Evolutionary conservation across 1,140 invertebrate genomes (phyloP).

Genomic region (Bombus waltoni): DNA sequence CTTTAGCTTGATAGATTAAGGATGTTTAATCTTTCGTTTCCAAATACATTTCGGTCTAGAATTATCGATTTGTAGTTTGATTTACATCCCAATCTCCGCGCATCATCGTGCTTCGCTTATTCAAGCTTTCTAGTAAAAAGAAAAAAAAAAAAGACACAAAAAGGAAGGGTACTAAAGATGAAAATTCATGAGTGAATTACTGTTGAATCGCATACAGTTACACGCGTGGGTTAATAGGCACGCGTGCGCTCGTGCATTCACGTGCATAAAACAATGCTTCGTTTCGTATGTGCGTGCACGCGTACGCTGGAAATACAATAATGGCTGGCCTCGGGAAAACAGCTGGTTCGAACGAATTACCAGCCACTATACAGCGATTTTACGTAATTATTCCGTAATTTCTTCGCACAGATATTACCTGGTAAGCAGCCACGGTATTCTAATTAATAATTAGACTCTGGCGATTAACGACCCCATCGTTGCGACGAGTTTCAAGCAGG

Average conservation of each 20-base stretch:
- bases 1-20: no score
- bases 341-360: conserved; percentile 19
- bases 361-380: background rate
- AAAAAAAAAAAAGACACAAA: background rate
- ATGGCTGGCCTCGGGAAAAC: conserved; percentile 19
- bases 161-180: background rate
- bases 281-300: background rate
- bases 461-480: conserved; percentile 10
- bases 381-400: conserved; percentile 22
- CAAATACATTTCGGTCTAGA: background rate
- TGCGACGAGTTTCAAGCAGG: background rate
- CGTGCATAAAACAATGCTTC: conserved; percentile 3
- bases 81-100: background rate
- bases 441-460: background rate
- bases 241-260: background rate
- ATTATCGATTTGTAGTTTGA: background rate
- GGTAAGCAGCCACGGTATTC: conserved; percentile 1
- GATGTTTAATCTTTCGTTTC: background rate
- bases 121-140: background rate
- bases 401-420: background rate
- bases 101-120: no score
- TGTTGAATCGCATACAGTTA: background rate
- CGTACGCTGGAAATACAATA: background rate
- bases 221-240: conserved; percentile 3
- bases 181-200: conserved; percentile 16